Conservation (phyloP, 64 coral and sea anemone genomes). For the Porites australiensis region DNA sequence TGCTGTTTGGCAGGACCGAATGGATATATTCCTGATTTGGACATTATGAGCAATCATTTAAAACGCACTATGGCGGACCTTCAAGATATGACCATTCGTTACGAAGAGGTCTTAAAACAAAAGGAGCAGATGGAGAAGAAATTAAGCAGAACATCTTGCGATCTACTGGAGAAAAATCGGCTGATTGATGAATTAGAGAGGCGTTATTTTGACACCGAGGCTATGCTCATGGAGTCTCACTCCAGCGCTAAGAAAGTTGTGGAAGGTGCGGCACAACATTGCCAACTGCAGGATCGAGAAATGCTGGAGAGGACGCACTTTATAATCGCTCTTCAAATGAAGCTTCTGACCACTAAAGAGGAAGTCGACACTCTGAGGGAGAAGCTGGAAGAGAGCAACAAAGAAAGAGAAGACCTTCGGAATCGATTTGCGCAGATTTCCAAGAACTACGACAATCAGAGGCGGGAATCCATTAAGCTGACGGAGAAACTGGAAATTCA, state of each 20-base stretch:
- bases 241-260: conserved; percentile 75
- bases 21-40: conserved; percentile 59
- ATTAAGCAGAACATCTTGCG: conserved; percentile 50
- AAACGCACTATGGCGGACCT: conserved; percentile 82
- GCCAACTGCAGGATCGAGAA: conserved; percentile 51
- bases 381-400: conserved; percentile 49
- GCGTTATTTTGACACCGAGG: conserved; percentile 69
- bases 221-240: conserved; percentile 74
- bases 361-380: conserved; percentile 76
- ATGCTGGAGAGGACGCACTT: conserved; percentile 88
- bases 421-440: conserved; percentile 72
- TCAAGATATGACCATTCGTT: conserved; percentile 86
- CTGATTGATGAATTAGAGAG: conserved; percentile 82
- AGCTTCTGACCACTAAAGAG: conserved; percentile 77
- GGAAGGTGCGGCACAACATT: conserved; percentile 68
- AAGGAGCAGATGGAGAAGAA: conserved; percentile 69
- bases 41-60: conserved; percentile 92
- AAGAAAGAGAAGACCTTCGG: conserved; percentile 56
- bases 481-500: conserved; percentile 80
- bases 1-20: conserved; percentile 6
- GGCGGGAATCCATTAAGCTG: conserved; percentile 88
- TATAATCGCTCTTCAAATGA: conserved; percentile 95
- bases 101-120: conserved; percentile 78
- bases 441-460: conserved; percentile 88
- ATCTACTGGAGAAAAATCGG: conserved; percentile 59